Percentiles rank a stretch among this genome's conserved stretches.
Evolutionary conservation across 2,797 vertebrate genomes (phyloP).

Genomic region (Enoplosus armatus): DNA sequence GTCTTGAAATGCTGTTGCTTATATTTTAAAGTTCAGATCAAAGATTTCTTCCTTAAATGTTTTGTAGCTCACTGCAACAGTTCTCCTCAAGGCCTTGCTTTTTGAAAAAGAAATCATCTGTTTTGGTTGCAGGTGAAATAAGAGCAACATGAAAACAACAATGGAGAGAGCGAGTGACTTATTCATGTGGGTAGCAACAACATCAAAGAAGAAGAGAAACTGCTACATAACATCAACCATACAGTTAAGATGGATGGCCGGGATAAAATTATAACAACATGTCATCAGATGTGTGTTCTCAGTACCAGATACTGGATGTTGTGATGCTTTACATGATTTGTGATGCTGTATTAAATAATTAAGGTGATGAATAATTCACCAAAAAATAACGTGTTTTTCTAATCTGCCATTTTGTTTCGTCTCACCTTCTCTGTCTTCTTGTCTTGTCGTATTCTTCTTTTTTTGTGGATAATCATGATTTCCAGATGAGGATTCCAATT

Average conservation of each 20-base stretch:
- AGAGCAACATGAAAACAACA: not conserved
- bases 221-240: constrained; percentile 17
- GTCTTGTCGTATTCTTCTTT: too few species aligned
- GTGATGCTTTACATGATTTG: not conserved
- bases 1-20: not conserved
- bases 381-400: not conserved
- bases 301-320: not conserved
- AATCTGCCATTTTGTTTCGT: not conserved
- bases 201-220: constrained; percentile 42
- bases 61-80: not conserved
- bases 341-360: not conserved
- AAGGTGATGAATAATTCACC: not conserved
- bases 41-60: not conserved
- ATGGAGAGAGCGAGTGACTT: not conserved
- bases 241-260: not conserved
- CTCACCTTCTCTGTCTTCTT: not conserved
- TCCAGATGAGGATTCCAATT: too few species aligned
- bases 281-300: not conserved
- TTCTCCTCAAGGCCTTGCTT: not conserved
- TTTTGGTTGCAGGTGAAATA: constrained; percentile 3
- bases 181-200: constrained; percentile 3
- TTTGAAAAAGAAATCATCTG: not conserved
- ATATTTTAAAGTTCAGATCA: not conserved
- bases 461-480: too few species aligned
- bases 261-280: not conserved